These are phyloP conservation scores for Atrina japonica DNA, from an alignment of 2,888 invertebrate genomes.

Conservation along the genomic window DNA sequence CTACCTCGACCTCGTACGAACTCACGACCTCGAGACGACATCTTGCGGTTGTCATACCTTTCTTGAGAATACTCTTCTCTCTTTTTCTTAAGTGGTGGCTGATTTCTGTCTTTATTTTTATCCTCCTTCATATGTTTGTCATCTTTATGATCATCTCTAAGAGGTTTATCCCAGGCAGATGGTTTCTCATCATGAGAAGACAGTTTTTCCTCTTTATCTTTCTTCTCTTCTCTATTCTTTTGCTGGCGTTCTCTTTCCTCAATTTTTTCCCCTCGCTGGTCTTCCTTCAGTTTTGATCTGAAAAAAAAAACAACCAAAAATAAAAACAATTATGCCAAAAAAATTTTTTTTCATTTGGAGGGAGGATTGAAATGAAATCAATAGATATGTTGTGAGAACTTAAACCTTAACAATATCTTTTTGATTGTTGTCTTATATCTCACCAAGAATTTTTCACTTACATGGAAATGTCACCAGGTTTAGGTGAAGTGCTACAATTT, in stretches of 20 bases:
- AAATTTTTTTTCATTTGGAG: background rate
- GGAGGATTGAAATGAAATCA: no score
- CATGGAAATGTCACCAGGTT: no score
- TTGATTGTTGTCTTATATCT: no score
- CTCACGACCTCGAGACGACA: constrained; percentile 52
- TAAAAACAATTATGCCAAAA: background rate
- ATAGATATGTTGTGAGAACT: no score
- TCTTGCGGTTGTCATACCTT: constrained; percentile 29
- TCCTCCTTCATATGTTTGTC: constrained; percentile 45
- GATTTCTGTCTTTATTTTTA: constrained; percentile 55
- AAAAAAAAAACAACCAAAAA: background rate
- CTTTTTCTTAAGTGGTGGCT: constrained; percentile 72
- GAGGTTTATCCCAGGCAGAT: constrained; percentile 24
- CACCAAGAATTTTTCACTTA: no score
- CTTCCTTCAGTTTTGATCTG: constrained; percentile 29
- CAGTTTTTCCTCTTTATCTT: constrained; percentile 27
- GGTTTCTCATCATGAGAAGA: constrained; percentile 15
- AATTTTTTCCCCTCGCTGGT: constrained; percentile 41
- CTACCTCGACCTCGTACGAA: constrained; percentile 77
- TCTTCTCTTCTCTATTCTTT: constrained; percentile 12
- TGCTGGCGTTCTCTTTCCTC: constrained; percentile 41
- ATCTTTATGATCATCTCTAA: constrained; percentile 38
- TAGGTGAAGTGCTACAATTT: no score
- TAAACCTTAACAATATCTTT: no score
- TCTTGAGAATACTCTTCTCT: constrained; percentile 64